Evolutionary conservation across 2,797 vertebrate species (phyloP), one percentile per base, ranked within the genome.

Genomic region (Erethizon dorsatum): DNA sequence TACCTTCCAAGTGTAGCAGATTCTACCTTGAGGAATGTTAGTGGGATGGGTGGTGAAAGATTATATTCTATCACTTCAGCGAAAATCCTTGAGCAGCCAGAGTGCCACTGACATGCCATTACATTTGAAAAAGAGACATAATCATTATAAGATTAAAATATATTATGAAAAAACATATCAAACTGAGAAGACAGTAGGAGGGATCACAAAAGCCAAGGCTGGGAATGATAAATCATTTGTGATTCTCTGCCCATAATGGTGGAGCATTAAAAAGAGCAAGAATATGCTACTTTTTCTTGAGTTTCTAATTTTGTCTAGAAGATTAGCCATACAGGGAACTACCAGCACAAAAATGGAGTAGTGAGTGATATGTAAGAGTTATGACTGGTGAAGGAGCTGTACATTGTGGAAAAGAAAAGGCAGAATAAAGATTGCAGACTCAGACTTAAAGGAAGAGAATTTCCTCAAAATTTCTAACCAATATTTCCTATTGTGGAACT

Each of bases 41-140:
- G 80, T 67, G 77, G 2, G 6, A 96, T 95, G 93, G 85, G 80
- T 96, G 91, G 84, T 83, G 56, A 97, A 93, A 95, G 95, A 88
- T 90, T 97, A 56, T 84, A n/a, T 33, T 93, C 78, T 94, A 94
- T 97, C 91, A 90, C 61, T 94, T 97, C 61, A 96, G 26, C 57
- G 95, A 95, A 97, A 98, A 97, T 94, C 57, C 96, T 97, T 88
- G 94, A 97, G 96, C 63, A 91, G 79, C 91, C 89, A 95, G 96
- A 88, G 93, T 98, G 83, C 94, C 90, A 5, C 56, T 88, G 47
- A 63, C 69, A 78, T 24, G 95, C 73, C 90, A 91, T 97, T 97
- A 57, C 80, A 52, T 94, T 95, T 87, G 67, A 61, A 91, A 97
- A 95, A 95, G 88, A 0, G 83, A 96, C 18, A 84, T 52, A 59